Evolutionary conservation across 2,888 invertebrate species (phyloP).

Genomic region (Lamellibrachia satsuma): DNA sequence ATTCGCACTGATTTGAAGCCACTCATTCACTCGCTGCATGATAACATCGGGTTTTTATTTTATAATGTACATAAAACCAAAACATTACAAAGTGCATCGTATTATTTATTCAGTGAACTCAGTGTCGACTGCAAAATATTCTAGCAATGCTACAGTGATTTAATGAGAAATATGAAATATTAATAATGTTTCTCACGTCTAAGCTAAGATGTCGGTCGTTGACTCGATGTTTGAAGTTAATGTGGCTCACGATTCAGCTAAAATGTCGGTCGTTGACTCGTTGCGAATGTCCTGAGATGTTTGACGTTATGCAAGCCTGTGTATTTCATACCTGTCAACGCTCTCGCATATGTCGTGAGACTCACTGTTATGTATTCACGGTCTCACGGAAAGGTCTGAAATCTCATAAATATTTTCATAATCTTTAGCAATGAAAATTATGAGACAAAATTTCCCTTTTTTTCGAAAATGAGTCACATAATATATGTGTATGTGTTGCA

Average conservation of each 20-base stretch:
- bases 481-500: no score
- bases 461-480: no score
- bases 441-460: no score
- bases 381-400: no score
- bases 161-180: background rate
- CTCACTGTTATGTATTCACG: no score
- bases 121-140: background rate
- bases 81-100: background rate
- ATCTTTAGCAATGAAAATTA: no score
- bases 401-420: no score
- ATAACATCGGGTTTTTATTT: background rate
- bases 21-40: background rate
- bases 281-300: no score
- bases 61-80: background rate
- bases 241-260: background rate
- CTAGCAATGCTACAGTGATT: background rate
- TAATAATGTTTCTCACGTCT: background rate
- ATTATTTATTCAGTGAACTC: background rate
- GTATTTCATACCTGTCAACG: no score
- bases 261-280: no score
- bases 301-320: no score
- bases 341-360: no score
- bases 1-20: background rate
- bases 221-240: background rate
- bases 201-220: background rate